Base-by-base conservation (phyloP, 1,140 invertebrate species). In the Apocrypta bakeri region DNA sequence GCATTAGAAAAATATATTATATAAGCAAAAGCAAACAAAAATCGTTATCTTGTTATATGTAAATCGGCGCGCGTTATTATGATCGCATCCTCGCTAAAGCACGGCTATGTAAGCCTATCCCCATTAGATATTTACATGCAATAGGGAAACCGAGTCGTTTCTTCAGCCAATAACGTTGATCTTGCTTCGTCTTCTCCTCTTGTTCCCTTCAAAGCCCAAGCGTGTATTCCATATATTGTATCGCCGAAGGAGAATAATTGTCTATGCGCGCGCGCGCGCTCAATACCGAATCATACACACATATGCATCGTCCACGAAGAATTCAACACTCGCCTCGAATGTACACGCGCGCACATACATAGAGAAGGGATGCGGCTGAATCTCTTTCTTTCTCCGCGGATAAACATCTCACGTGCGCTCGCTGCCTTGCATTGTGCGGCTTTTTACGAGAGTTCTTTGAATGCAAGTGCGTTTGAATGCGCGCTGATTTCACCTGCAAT, bases 21-120 rank as follows among this genome's bases (percentile, higher is more conserved):
- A 89, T 87, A 89, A 89, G 85, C 85, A 88, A 87, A 86, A 88
- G 85, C 83, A 86, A 89, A 88, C 86, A 89, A 91, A 91, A 90
- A 75, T 87, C 84, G 85, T 90, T 89, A 90, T 90, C 88, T 91
- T 88, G 90, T 89, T 90, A 90, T 89, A 90, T 90, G 89, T 88
- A 90, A 90, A 91, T 90, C 84, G 84, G 61, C 40, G 68, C 61
- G 63, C 74, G 77, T 79, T 85, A 88, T 88, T 89, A 89, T 85
- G 86, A 87, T 84, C 76, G 85, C 85, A 84, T 71, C 71, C 29
- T 12, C 48, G 6, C 40, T 75, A 24, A 29, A 27, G 14, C 63
- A 25, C 63, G 68, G 17, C 42, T 84, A 69, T 33, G 63, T 75
- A 40, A 61, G 42, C 64, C 74, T 82, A 71, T 77, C 33, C 56